Evolutionary conservation across 2,888 invertebrate genomes (phyloP), one percentile per base, ranked within the genome.

Genomic region (Cheilosia variabilis): DNA sequence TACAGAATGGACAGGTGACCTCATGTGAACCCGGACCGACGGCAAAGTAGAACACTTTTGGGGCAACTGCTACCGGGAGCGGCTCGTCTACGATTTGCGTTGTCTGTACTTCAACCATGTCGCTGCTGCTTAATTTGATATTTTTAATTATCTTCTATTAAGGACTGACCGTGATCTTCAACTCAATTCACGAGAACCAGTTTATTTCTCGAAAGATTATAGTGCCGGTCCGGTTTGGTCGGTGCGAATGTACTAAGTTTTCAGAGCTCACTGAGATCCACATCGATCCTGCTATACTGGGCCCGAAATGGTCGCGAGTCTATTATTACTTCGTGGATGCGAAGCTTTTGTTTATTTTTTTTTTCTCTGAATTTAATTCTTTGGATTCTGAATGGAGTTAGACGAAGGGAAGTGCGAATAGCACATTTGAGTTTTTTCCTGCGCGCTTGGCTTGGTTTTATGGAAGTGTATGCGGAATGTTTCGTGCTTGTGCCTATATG

Each of bases 1-100:
- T 88, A 77, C 91, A 91, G 60, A 90, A 90, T n/a, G 91, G 91
- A 66, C 91, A 91, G 45, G 89, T 90, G 62, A 91, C 88, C 62
- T 90, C 90, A 66, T 91, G 91, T 3, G 90, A 87, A 19, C 89
- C 88, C 10, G 91, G 91, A 1, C 91, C 91, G 34, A 91, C 91
- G 76, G 91, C 91, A 82, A 91, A 91, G 75, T 91, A 91, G 13
- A 89, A 88, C n/a, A 89, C 87, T 22, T 72, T 75, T 9, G 80
- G 60, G 0, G 71, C 41, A 13, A 50, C 41, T 0, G 47, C 3
- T 2, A 15, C 53, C 19, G 65, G 41, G 2, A 58, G 41, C 22
- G 80, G 80, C 31, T 84, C 84, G 24, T 84, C 84, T 27, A 45
- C 53, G 43, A 84, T 55, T 2, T 34, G 55, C 31, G 80, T 84